Percentiles rank a stretch among this genome's conserved stretches.
phyloP scores from a whole-genome alignment of 2,888 invertebrate species.

The Gymnocheta viridis region DNA sequence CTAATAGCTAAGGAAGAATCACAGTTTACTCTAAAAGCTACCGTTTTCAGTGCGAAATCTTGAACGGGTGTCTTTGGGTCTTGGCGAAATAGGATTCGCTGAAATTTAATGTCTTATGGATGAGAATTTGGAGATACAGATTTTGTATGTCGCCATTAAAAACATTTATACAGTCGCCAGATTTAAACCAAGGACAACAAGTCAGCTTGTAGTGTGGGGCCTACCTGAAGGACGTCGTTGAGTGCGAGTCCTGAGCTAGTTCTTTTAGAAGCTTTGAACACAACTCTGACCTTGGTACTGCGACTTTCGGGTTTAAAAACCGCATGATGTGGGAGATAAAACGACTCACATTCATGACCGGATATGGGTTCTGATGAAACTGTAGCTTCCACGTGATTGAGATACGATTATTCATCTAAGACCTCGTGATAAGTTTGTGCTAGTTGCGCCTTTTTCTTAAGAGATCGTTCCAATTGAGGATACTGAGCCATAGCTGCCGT shows the following conservation, averaged over 20 bases:
- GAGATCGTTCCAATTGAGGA: not conserved
- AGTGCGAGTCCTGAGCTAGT: not conserved
- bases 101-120: not conserved
- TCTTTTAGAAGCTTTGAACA: not conserved
- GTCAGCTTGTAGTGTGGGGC: not conserved
- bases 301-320: too few species aligned
- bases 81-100: not conserved
- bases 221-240: not conserved
- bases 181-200: not conserved
- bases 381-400: too few species aligned
- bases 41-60: not conserved
- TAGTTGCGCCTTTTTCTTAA: not conserved
- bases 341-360: not conserved
- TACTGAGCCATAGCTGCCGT: slow-evolving; percentile 8
- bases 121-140: too few species aligned
- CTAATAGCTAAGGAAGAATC: too few species aligned
- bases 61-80: not conserved
- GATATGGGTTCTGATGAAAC: not conserved
- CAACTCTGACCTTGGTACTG: too few species aligned
- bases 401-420: too few species aligned
- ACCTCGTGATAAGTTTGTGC: not conserved
- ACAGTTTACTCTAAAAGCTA: not conserved
- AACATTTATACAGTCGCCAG: not conserved
- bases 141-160: not conserved
- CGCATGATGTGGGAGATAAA: not conserved